Evolutionary conservation across 2,113 vertebrate genomes (phyloP), one percentile per base, ranked within the genome.

Genomic region (Thamnophis sirtalis): DNA sequence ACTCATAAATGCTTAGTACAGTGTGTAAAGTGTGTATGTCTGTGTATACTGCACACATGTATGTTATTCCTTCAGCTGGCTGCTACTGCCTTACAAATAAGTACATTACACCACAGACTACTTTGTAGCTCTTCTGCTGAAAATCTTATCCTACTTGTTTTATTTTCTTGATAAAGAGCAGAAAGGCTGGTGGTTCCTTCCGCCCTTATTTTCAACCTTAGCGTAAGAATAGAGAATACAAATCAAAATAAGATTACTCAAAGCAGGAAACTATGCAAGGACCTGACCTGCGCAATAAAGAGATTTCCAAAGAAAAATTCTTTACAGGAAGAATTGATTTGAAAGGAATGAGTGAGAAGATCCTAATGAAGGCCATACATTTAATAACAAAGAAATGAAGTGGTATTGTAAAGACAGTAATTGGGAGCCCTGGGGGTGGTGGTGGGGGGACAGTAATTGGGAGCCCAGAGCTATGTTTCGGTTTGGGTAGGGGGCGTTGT

Each of bases 131-230:
- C 80, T 11, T 51, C 92, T 86, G 88, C 17, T 92, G 0, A 22
- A 54, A 54, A 33, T 0, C 17, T 6, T n/a, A 1, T 55, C 33
- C 19, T 38, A 0, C 8, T 1, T 6, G 17, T 22, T 9, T 89
- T 2, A 11, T 3, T 0, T n/a, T 24, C 33, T 15, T 58, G 38
- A 2, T 85, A 49, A 56, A 9, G n/a, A 22, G 0, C 26, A 68
- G 28, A 4, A 0, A 1, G 1, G 0, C 11, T 1, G 24, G 28
- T 5, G 28, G 28, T 5, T 0, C 2, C 50, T n/a, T 63, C 3
- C 15, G 26, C 26, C 26, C 2, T 21, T 1, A 0, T 13, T 10
- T 54, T 43, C 88, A 7, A 7, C 1, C 38, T 84, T 5, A 56
- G 33, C 26, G 9, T 38, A 80, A 38, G 28, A 73, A 7, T 19